phyloP scores from a whole-genome alignment of 2,888 invertebrate species.

The Galeopsomyia nigrocyanea region DNA sequence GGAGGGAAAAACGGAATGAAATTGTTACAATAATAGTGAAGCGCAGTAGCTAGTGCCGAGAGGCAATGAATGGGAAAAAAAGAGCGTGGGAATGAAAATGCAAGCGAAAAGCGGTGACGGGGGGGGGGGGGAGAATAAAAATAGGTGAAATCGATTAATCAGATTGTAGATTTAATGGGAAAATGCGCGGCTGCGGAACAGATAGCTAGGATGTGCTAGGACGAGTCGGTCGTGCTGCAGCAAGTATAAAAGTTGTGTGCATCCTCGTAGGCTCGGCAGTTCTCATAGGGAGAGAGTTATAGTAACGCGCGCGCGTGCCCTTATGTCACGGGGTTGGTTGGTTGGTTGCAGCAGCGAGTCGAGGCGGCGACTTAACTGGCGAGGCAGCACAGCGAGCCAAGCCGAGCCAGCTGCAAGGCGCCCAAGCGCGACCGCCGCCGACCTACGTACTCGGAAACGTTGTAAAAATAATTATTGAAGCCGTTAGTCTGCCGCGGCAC shows the following conservation, averaged over 20 bases:
- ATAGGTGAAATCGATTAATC: too few relatives aligned
- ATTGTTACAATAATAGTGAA: too few relatives aligned
- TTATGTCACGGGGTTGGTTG: constrained; percentile 42
- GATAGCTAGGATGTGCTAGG: too few relatives aligned
- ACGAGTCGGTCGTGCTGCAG: not conserved
- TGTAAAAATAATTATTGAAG: constrained; percentile 69
- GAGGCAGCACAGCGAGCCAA: constrained; percentile 39
- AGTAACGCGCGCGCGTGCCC: not conserved
- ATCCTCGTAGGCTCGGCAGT: not conserved
- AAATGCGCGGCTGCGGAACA: too few relatives aligned
- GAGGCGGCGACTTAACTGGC: too few relatives aligned
- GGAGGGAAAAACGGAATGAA: too few relatives aligned
- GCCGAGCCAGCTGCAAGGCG: constrained; percentile 67
- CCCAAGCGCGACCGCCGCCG: constrained; percentile 66
- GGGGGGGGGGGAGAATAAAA: too few relatives aligned
- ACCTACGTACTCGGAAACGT: constrained; percentile 66
- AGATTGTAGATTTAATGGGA: too few relatives aligned
- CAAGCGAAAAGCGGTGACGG: too few relatives aligned
- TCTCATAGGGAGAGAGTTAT: not conserved
- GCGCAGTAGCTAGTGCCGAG: too few relatives aligned
- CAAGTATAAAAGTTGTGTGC: constrained; percentile 1
- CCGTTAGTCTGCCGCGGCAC: constrained; percentile 59
- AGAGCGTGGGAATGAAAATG: too few relatives aligned
- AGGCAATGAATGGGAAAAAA: too few relatives aligned
- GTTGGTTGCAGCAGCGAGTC: constrained; percentile 27